Evolutionary conservation across 2,113 vertebrate genomes (phyloP).

Genomic region (Leptocoma aspasia): DNA sequence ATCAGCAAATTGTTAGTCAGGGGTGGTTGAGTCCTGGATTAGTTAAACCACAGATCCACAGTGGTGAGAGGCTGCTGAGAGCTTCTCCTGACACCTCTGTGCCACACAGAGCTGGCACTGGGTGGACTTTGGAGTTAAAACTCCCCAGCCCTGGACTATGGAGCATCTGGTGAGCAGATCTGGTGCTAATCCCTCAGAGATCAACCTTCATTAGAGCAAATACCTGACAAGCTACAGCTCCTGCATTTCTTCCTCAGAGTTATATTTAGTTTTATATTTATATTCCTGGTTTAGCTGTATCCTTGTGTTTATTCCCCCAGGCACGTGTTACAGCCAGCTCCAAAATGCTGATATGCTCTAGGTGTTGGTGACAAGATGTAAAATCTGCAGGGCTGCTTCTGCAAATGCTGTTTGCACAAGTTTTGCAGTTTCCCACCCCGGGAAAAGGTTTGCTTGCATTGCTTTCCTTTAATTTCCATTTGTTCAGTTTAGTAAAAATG

Average conservation of each 20-base stretch:
- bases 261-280: constrained; percentile 22
- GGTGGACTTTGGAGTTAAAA: neutral
- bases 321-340: neutral
- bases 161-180: neutral
- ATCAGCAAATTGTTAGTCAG: neutral
- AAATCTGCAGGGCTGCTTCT: neutral
- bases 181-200: neutral
- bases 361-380: neutral
- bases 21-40: no score
- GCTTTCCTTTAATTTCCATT: neutral
- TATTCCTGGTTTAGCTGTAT: neutral
- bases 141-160: neutral
- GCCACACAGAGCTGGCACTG: neutral
- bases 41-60: neutral
- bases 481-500: neutral
- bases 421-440: neutral
- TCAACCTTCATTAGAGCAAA: constrained; percentile 27
- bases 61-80: neutral
- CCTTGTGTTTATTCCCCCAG: neutral
- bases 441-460: neutral
- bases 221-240: constrained; percentile 4
- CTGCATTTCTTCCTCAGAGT: neutral
- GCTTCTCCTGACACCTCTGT: neutral
- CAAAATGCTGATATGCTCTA: neutral
- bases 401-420: neutral